These are phyloP conservation scores for Enteromius trimaculatus DNA, from an alignment of 2,797 vertebrate species.

Conservation along the genomic window DNA sequence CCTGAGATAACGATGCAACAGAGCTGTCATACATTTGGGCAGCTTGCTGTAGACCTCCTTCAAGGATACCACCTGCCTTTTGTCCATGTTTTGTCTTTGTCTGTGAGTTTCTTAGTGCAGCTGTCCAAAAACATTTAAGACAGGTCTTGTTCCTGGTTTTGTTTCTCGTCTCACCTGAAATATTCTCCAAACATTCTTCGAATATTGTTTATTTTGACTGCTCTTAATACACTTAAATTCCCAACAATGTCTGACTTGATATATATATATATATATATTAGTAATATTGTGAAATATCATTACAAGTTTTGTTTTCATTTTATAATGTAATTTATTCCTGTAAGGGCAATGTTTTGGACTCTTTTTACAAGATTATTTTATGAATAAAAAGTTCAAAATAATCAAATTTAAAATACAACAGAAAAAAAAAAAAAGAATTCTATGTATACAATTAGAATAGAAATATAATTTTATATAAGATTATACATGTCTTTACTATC, in stretches of 20 bases:
- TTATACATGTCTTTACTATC: background rate
- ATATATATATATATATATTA: background rate
- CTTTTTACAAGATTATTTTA: background rate
- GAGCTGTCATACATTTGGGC: constrained; percentile 51
- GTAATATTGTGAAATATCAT: background rate
- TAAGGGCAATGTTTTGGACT: background rate
- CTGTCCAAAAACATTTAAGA: constrained; percentile 62
- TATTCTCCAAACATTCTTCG: background rate
- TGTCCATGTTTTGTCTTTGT: constrained; percentile 62
- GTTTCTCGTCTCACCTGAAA: constrained; percentile 37
- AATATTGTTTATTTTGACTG: background rate
- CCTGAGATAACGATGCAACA: constrained; percentile 34
- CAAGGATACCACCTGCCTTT: constrained; percentile 57
- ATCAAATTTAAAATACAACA: background rate
- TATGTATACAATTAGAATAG: background rate
- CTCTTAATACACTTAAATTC: background rate
- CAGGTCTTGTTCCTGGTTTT: constrained; percentile 34
- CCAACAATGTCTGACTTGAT: background rate
- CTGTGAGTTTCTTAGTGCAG: constrained; percentile 58
- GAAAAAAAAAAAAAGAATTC: background rate
- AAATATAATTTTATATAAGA: background rate
- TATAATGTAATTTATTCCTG: background rate
- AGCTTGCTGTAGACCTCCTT: constrained; percentile 49
- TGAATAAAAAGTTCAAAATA: background rate
- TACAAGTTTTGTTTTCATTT: background rate